Conservation (phyloP, 2,113 vertebrate genomes). For the Cynopterus brachyotis region DNA sequence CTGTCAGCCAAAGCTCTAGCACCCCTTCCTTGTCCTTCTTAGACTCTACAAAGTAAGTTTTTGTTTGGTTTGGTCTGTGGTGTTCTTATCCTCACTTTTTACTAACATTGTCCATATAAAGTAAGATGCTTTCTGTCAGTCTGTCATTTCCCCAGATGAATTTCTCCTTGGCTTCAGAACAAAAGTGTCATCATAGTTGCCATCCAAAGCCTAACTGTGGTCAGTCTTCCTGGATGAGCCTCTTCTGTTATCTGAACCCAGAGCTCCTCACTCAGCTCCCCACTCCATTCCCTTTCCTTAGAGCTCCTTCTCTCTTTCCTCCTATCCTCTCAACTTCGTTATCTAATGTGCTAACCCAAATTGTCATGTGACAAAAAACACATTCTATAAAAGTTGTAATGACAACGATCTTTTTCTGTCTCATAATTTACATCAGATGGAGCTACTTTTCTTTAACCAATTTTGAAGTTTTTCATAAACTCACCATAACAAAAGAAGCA, state of each 20-base stretch:
- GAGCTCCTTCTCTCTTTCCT: background rate
- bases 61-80: background rate
- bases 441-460: background rate
- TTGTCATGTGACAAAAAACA: background rate
- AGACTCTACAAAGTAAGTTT: background rate
- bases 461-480: background rate
- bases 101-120: background rate
- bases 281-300: background rate
- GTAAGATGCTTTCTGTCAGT: background rate
- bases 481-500: background rate
- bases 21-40: background rate
- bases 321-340: background rate
- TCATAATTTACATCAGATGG: background rate
- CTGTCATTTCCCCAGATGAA: background rate
- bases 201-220: background rate
- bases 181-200: background rate
- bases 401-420: background rate
- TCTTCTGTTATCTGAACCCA: background rate
- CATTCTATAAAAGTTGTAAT: background rate
- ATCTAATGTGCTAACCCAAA: accelerated
- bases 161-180: background rate
- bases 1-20: background rate
- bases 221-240: accelerated
- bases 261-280: background rate
- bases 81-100: background rate